phyloP scores from a whole-genome alignment of 2,888 invertebrate genomes.

The Drosophila gaucha region DNA sequence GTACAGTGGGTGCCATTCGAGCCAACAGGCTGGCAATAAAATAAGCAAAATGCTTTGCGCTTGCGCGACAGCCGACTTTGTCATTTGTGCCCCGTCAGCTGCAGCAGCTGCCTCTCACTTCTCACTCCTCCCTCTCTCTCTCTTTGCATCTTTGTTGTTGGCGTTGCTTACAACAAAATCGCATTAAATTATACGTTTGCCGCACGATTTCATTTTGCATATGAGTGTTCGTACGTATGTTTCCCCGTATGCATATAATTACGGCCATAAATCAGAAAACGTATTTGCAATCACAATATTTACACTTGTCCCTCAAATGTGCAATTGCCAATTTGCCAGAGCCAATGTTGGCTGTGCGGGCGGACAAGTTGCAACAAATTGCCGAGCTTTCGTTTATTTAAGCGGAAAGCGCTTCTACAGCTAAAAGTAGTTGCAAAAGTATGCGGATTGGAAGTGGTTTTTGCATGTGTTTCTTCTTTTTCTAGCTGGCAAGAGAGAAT shows the following conservation, averaged over 20 bases:
- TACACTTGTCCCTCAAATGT: slow-evolving; percentile 58
- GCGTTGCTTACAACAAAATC: slow-evolving; percentile 61
- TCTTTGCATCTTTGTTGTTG: slow-evolving; percentile 32
- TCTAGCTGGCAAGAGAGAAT: too few species aligned
- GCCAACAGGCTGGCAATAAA: slow-evolving; percentile 27
- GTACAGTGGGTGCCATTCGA: slow-evolving; percentile 7
- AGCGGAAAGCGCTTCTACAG: not conserved
- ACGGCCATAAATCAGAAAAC: slow-evolving; percentile 74
- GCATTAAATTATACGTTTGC: slow-evolving; percentile 67
- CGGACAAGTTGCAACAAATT: slow-evolving; percentile 50
- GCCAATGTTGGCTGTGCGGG: slow-evolving; percentile 22
- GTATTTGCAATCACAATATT: slow-evolving; percentile 78
- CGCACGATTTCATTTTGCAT: slow-evolving; percentile 54
- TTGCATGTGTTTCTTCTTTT: not conserved
- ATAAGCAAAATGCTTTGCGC: slow-evolving; percentile 49
- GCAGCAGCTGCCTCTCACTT: not conserved
- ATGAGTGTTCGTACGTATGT: slow-evolving; percentile 29
- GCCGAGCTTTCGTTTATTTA: slow-evolving; percentile 1
- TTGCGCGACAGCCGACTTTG: slow-evolving; percentile 43
- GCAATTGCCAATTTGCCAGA: slow-evolving; percentile 45
- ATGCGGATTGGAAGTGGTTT: not conserved
- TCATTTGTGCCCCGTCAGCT: slow-evolving; percentile 22
- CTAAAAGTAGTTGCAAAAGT: not conserved
- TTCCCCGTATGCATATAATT: slow-evolving; percentile 62
- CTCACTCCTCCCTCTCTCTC: not conserved